A percentile compares a stretch with the other conserved stretches of the same genome.
Conservation (phyloP, 2,113 vertebrate genomes). For the Alectura lathami region DNA sequence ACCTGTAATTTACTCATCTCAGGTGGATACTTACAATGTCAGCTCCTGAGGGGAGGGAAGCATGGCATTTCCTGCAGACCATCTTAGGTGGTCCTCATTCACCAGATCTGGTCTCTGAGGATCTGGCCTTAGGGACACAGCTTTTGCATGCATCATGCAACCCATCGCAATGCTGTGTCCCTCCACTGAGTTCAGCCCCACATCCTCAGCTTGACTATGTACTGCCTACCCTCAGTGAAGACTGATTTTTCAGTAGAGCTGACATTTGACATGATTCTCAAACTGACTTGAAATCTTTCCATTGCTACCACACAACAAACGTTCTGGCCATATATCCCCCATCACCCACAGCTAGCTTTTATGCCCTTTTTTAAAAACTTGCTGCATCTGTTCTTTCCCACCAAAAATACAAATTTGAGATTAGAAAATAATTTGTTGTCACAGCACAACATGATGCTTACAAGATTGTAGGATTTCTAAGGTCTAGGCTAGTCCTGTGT, state of each 20-base stretch:
- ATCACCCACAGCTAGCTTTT: not conserved
- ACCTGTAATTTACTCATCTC: not conserved
- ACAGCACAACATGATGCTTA: not conserved
- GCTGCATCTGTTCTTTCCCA: not conserved
- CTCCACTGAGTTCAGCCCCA: not conserved
- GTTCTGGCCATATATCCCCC: not conserved
- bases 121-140: not conserved
- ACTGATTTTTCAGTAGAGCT: not conserved
- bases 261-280: not conserved
- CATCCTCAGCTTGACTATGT: not conserved
- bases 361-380: not conserved
- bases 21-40: not conserved
- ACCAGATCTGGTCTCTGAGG: not conserved
- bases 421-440: not conserved
- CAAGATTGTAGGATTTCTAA: not conserved
- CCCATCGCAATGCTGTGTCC: accelerated
- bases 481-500: not conserved
- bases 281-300: not conserved
- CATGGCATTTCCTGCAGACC: not conserved
- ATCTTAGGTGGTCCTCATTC: not conserved
- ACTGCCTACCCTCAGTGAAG: not conserved
- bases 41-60: not conserved
- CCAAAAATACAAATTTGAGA: not conserved
- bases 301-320: not conserved
- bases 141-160: not conserved